Evolutionary conservation across 2,888 invertebrate genomes (phyloP), one percentile per base, ranked within the genome.

Genomic region (Chromoteleia sp.): DNA sequence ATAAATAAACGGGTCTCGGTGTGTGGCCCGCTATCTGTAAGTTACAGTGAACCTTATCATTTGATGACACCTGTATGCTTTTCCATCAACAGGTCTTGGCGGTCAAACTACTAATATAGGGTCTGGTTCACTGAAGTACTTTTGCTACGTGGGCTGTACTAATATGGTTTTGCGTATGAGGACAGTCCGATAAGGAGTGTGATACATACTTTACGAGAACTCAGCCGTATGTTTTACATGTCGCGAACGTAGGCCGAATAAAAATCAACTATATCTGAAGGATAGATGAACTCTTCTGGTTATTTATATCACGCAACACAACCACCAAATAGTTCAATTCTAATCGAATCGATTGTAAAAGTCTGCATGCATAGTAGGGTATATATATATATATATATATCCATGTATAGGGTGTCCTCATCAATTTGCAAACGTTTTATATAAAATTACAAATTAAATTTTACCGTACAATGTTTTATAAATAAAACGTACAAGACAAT

Each of bases 141-240:
- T 84, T 81, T 85, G 85, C 85, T 83, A 84, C 81, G 85, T 85
- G 85, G 85, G 88, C 86, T 86, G 87, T 84, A 86, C 88, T 87
- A 88, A 89, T 89, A 89, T 88, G 89, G 88, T 87, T 87, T 85
- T 85, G 85, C 84, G 82, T 74, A 71, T 74, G 78, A 65, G 73
- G 75, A 80, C 54, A 73, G 83, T 82, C 71, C 70, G 87, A 87
- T 87, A 86, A 86, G 87, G 83, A 87, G 86, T 82, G 85, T 84
- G 87, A 87, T 87, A 85, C 85, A 87, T 86, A 76, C 65, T 74
- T 74, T 63, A 54, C 63, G 54, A 61, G 63, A 59, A 36, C 63
- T 67, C 56, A 65, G 39, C 10, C 65, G 65, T 75, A 67, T 52
- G 58, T 75, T 75, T 75, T 67, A 67, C 65, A 58, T 39, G 65